Evolutionary conservation across 2,113 vertebrate genomes (phyloP).

Genomic region (Ardeotis arabs): DNA sequence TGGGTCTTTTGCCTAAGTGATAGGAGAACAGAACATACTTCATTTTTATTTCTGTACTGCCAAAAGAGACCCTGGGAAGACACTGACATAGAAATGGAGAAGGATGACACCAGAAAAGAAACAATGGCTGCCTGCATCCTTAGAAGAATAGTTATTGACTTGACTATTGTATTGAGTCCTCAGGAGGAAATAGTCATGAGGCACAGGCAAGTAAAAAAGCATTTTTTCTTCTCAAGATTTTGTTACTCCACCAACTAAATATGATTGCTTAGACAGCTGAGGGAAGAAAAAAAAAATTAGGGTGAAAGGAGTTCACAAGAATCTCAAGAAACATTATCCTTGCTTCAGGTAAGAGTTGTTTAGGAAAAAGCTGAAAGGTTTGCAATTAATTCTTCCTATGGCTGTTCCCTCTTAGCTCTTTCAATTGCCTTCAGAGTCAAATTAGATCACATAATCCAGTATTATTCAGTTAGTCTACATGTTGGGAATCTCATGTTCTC

Average conservation of each 20-base stretch:
- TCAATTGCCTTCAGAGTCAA: not conserved
- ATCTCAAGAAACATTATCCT: not conserved
- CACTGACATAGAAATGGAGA: slow-evolving; percentile 65
- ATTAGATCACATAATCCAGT: not conserved
- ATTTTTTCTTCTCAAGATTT: not conserved
- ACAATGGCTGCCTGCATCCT: slow-evolving; percentile 71
- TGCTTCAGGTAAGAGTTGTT: not conserved
- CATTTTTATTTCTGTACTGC: not conserved
- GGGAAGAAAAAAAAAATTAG: not conserved
- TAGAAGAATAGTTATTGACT: slow-evolving; percentile 81
- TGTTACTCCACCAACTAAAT: not conserved
- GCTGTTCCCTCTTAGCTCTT: not conserved
- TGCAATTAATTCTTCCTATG: not conserved
- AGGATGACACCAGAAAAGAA: slow-evolving; percentile 21
- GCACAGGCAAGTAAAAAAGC: slow-evolving; percentile 77
- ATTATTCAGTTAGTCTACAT: not conserved
- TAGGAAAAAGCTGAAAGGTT: not conserved
- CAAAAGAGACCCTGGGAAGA: slow-evolving; percentile 71
- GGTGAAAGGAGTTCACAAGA: not conserved
- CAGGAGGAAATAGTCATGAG: slow-evolving; percentile 71
- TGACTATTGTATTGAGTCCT: slow-evolving; percentile 81
- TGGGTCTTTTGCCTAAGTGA: not conserved
- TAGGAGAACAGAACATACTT: not conserved
- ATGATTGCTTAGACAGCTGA: not conserved
- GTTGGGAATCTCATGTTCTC: not conserved